These are phyloP conservation scores for Gymnoscelis rufifasciata DNA, from an alignment of 2,888 invertebrate genomes.

Conservation along the genomic window DNA sequence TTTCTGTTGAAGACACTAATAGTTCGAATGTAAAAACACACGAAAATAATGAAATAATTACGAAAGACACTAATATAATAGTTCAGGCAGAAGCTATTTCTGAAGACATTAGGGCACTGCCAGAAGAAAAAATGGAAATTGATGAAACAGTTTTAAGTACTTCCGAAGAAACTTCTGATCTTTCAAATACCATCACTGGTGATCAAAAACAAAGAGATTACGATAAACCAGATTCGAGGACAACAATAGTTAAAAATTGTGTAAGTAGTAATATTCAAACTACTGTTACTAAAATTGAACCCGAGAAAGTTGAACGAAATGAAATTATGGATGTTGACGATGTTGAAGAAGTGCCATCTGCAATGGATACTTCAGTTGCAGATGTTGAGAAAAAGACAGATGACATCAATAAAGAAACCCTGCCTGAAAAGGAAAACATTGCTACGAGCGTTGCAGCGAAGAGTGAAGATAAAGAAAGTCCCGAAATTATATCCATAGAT, in stretches of 20 bases:
- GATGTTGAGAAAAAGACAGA: background rate
- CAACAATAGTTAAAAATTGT: no score
- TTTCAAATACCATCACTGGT: background rate
- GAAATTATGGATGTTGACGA: slow-evolving; percentile 22
- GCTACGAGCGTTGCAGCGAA: slow-evolving; percentile 12
- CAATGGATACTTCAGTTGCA: background rate
- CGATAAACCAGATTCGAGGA: background rate
- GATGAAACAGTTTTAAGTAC: background rate
- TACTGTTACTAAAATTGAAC: background rate
- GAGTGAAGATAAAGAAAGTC: slow-evolving; percentile 7
- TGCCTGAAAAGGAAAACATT: slow-evolving; percentile 3
- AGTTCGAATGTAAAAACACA: background rate
- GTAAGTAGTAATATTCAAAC: background rate
- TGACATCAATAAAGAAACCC: slow-evolving; percentile 4
- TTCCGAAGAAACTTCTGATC: background rate
- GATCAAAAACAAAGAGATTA: background rate
- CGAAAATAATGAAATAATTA: background rate
- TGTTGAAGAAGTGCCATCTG: slow-evolving; percentile 6
- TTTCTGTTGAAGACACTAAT: background rate
- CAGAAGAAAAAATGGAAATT: background rate
- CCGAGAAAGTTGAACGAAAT: slow-evolving; percentile 5
- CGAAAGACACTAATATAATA: no score
- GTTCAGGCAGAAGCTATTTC: no score
- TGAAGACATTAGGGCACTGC: no score
- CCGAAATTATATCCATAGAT: slow-evolving; percentile 10